Evolutionary conservation across 2,888 invertebrate species (phyloP), one percentile per base, ranked within the genome.

Genomic region (Rhimphoctona megacephalus): DNA sequence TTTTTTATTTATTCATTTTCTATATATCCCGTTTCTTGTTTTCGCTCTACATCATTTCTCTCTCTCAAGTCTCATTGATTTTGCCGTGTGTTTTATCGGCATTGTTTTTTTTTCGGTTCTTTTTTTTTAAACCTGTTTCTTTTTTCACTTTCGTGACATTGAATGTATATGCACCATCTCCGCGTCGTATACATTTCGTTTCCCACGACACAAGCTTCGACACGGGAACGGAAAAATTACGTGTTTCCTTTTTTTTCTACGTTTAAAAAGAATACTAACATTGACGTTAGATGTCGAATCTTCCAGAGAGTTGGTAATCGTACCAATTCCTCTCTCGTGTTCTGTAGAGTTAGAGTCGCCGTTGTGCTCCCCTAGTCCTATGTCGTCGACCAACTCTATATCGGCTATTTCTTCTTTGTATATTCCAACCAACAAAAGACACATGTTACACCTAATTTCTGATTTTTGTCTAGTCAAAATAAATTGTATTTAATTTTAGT

Each of bases 331-430:
- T 85, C 90, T 89, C 91, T 93, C 91, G 69, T 88, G 81, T 86
- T 90, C 90, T 86, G 90, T 92, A 89, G 86, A 81, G 83, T 88
- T 88, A 81, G 87, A 81, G 79, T 89, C 86, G 89, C 89, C 88
- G 89, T 91, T 92, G 90, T 91, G 91, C 87, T 92, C 91, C 87
- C 91, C 91, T 61, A 92, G 91, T 89, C 93, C 91, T 89, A 91
- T 94, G 84, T 91, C 93, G 82, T 93, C 93, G 91, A 93, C 89
- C 92, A 93, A 92, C 89, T 93, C 93, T 91, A 93, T 91, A 89
- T 90, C 91, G 80, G 92, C 90, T 92, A 91, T 85, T 90, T 94
- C 93, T 90, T 93, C 93, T 93, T 78, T 91, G 91, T 88, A 87
- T 89, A 88, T 90, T 78, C 73, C 72, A 84, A 87, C 83, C 89